These are phyloP conservation scores for Coptotermes formosanus DNA, from an alignment of 1,140 invertebrate genomes.

Conservation along the genomic window DNA sequence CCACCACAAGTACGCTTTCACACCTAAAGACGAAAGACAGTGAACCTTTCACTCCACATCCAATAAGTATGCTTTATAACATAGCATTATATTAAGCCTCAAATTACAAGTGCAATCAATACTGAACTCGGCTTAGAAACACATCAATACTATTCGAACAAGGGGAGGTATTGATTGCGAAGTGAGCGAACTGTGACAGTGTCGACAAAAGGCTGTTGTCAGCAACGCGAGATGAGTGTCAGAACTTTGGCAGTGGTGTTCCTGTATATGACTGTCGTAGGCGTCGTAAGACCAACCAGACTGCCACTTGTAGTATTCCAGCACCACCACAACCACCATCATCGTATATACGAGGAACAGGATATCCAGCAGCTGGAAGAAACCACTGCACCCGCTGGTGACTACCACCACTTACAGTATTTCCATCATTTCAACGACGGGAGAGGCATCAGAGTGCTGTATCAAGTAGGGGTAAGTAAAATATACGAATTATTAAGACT, in stretches of 20 bases:
- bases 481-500: neutral
- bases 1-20: neutral
- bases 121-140: no score
- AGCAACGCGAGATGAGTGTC: neutral
- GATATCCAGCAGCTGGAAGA: neutral
- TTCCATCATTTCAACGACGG: neutral
- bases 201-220: neutral
- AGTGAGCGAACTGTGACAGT: neutral
- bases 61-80: neutral
- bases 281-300: neutral
- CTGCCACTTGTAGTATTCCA: conserved; percentile 26
- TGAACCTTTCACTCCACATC: neutral
- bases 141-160: no score
- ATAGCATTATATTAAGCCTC: no score
- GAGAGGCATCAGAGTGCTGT: conserved; percentile 3
- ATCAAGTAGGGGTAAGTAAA: conserved; percentile 30
- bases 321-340: conserved; percentile 9
- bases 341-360: no score
- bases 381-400: neutral
- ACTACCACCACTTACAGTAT: neutral
- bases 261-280: neutral
- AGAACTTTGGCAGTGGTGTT: neutral
- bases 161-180: no score
- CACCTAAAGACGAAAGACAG: neutral
- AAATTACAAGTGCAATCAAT: no score